Base-by-base conservation (phyloP, 2,888 invertebrate genomes). In the Charanyca ferruginea region DNA sequence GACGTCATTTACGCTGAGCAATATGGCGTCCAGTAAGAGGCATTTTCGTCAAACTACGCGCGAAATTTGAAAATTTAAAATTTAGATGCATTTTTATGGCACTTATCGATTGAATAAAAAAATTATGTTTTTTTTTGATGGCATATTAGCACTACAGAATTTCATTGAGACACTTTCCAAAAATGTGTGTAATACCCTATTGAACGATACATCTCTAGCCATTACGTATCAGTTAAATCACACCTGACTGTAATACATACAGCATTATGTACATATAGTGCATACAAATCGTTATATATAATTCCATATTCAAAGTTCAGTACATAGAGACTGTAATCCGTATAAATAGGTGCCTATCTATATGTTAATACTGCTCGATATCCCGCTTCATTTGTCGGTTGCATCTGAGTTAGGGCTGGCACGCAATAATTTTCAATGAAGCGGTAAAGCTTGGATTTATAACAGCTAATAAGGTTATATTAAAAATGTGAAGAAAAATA, bases 351-450 rank as follows among this genome's bases (percentile, higher is more conserved):
- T 28, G 66, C 25, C 41, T 66, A 68, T 64, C 16, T 72, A 61
- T 72, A 67, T 77, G 66, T 66, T 57, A 72, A 77, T 71, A 67
- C 35, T 22, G 63, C 83, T 84, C 86, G 85, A 87, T 89, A 89
- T 83, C 81, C 84, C 87, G 87, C 85, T 85, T 88, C 87, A 90
- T 90, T 89, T 86, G 85, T 84, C 83, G 80, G 81, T 79, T 80
- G 72, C 74, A 81, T 73, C 66, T 53, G 44, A 67, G 38, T 49
- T 83, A 88, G 89, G 90, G 89, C 68, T 87, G 85, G 55, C 80
- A 48, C 35, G 51, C 58, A 61, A 64, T 71, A 7, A 53, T 47
- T 47, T 75, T 32, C 54, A 47, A 61, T 64, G 62, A 59, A 35
- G 51, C 25, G 9, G 42, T 8, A 28, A 63, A 47, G 1, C 55